These are phyloP conservation scores for Toxonevra muliebris DNA, from an alignment of 2,888 invertebrate genomes.

Conservation along the genomic window DNA sequence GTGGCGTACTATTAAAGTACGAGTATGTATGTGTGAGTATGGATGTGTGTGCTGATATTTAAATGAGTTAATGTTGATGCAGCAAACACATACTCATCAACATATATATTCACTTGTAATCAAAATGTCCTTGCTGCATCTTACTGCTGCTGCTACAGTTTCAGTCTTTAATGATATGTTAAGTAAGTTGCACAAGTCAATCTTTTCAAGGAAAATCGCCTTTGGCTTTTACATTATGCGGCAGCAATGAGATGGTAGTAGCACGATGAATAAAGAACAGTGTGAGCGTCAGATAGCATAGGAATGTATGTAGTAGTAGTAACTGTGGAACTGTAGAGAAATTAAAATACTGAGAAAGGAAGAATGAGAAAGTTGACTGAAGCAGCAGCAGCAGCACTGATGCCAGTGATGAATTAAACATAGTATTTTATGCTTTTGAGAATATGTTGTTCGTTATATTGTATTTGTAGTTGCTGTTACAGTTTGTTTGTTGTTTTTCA, in stretches of 20 bases:
- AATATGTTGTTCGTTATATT: constrained; percentile 24
- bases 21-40: constrained; percentile 3
- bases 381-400: constrained; percentile 24
- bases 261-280: not conserved
- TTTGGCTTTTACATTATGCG: constrained; percentile 42
- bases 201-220: constrained; percentile 44
- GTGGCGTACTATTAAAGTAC: constrained; percentile 13
- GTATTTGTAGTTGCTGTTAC: constrained; percentile 7
- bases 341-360: constrained; percentile 3
- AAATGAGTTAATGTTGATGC: constrained; percentile 44
- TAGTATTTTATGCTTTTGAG: constrained; percentile 43
- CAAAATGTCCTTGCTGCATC: constrained; percentile 13
- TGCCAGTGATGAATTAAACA: constrained; percentile 47
- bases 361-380: constrained; percentile 16
- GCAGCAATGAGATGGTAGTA: not conserved
- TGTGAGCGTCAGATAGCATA: too few relatives aligned
- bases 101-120: constrained; percentile 3
- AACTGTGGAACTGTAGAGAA: not conserved
- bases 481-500: not conserved
- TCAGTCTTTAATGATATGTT: constrained; percentile 46
- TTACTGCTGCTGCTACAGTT: constrained; percentile 20
- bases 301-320: not conserved
- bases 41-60: constrained; percentile 39
- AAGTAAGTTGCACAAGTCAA: constrained; percentile 47
- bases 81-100: constrained; percentile 21